Evolutionary conservation across 2,888 invertebrate genomes (phyloP), one percentile per base, ranked within the genome.

Genomic region (Eledona agricola): DNA sequence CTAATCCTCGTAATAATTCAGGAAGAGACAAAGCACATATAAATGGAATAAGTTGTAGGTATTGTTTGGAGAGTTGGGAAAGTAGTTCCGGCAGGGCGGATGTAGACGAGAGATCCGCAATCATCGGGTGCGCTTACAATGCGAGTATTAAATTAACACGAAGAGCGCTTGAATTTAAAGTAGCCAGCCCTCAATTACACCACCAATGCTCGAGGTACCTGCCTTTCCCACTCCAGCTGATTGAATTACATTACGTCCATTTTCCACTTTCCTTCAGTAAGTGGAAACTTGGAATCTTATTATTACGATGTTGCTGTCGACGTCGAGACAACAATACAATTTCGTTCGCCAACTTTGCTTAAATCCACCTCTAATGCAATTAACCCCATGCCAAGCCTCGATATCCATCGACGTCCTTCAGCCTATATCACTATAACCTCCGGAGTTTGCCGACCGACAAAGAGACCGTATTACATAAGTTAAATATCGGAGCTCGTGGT

Each of bases 81-180:
- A 59, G 61, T 62, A 60, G 62, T 59, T 63, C 55, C 58, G 63
- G 59, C 57, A 35, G 45, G 59, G 61, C 56, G 59, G 61, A 57
- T 56, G 54, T 56, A 58, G 59, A 60, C 55, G 60, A 59, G n/a
- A n/a, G 62, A 62, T 60, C 62, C 62, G 63, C 62, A 65, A 65
- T 65, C 65, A 63, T 66, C 62, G 59, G 55, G 61, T 53, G 61
- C 58, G 62, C 60, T 61, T 62, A 61, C 61, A 64, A 62, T 61
- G 59, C 62, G 58, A 61, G 62, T 65, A 65, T 65, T 64, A 62
- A 62, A 65, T 65, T 65, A 65, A 63, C 65, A 62, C 64, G 60
- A 59, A 60, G 65, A 57, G 60, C 61, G 62, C 63, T 65, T 59
- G 63, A 65, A 65, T 64, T 63, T 65, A 57, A 65, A 65, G 62